A percentile compares a stretch with the other conserved stretches of the same genome.
Evolutionary conservation across 2,888 invertebrate species (phyloP).

Genomic region (Serripes groenlandicus): DNA sequence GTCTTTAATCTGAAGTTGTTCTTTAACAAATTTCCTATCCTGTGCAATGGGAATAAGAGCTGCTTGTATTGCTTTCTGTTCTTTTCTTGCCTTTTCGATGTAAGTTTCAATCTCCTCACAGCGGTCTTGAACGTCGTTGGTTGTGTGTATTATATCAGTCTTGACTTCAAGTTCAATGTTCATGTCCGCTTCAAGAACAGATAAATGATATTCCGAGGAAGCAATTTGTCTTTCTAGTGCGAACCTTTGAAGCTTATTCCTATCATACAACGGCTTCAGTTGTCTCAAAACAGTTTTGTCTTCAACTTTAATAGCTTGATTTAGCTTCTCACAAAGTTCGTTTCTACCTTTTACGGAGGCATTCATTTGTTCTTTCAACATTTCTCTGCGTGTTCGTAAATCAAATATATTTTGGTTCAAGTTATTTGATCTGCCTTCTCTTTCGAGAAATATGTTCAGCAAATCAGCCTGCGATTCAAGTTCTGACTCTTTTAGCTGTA

Average conservation of each 20-base stretch:
- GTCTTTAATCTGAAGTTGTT: constrained; percentile 67
- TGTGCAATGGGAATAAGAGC: constrained; percentile 76
- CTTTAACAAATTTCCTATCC: constrained; percentile 71
- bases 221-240: constrained; percentile 75
- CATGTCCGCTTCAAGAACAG: constrained; percentile 74
- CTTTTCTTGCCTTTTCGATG: constrained; percentile 73
- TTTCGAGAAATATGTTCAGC: constrained; percentile 72
- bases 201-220: constrained; percentile 71
- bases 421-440: constrained; percentile 75
- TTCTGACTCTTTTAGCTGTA: constrained; percentile 71
- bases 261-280: constrained; percentile 72
- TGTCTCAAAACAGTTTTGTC: constrained; percentile 65
- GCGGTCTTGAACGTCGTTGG: constrained; percentile 79
- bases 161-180: constrained; percentile 77
- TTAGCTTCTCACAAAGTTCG: constrained; percentile 66
- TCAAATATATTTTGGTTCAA: constrained; percentile 72
- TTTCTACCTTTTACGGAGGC: constrained; percentile 69
- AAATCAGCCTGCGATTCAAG: constrained; percentile 73
- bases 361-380: constrained; percentile 61
- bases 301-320: constrained; percentile 62
- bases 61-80: constrained; percentile 76
- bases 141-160: constrained; percentile 75
- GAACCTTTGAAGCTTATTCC: constrained; percentile 77
- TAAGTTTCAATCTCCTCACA: constrained; percentile 78
- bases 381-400: constrained; percentile 63